Conservation (phyloP, 23 tunicate genomes). For the Phallusia fumigata region DNA sequence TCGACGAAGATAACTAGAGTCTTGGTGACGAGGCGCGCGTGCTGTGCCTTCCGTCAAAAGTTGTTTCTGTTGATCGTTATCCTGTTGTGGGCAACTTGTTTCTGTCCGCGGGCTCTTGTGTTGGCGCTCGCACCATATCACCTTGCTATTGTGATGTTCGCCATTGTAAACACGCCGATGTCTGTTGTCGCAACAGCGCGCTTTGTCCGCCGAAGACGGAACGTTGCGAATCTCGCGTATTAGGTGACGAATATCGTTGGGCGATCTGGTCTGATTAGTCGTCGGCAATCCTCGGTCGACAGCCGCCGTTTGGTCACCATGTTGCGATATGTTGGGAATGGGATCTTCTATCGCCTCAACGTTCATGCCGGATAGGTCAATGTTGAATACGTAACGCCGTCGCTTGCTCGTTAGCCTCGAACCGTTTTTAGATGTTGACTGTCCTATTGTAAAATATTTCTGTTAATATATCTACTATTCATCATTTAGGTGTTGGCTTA, state of each 20-base stretch:
- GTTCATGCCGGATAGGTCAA: neutral
- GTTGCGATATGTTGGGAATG: neutral
- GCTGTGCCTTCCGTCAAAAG: neutral
- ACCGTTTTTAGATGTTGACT: neutral
- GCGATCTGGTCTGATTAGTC: slow-evolving; percentile 12
- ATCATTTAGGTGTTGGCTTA: too few species aligned
- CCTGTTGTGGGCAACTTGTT: slow-evolving; percentile 24
- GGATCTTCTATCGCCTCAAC: neutral
- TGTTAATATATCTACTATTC: too few species aligned
- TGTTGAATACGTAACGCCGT: neutral
- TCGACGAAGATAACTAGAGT: neutral
- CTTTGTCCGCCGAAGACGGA: slow-evolving; percentile 24
- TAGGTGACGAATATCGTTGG: slow-evolving; percentile 21
- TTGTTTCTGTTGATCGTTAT: slow-evolving; percentile 14
- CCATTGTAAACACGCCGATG: slow-evolving; percentile 21
- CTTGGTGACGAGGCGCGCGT: neutral
- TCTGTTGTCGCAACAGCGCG: slow-evolving; percentile 28
- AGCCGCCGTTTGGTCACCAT: neutral
- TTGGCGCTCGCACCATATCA: slow-evolving; percentile 28
- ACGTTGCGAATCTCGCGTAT: slow-evolving; percentile 28
- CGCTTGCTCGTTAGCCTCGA: neutral
- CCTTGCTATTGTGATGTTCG: slow-evolving; percentile 32
- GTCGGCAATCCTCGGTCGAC: neutral
- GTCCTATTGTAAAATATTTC: too few species aligned
- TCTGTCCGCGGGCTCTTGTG: slow-evolving; percentile 26